These are phyloP conservation scores for Acropora yongei DNA, from an alignment of 64 coral and sea anemone species.

Conservation along the genomic window DNA sequence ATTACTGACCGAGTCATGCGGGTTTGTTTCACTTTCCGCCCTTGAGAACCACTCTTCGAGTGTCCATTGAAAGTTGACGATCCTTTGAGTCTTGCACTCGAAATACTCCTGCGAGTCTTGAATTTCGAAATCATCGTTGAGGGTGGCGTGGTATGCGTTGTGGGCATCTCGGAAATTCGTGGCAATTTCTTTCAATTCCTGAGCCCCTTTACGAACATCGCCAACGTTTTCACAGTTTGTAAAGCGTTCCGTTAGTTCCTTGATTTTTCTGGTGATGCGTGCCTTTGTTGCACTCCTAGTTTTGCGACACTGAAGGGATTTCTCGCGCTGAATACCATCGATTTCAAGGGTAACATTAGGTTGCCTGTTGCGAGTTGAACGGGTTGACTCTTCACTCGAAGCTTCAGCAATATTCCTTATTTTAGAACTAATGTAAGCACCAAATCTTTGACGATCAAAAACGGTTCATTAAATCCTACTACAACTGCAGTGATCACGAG, in stretches of 20 bases:
- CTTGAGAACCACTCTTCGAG: constrained; percentile 17
- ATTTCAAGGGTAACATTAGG: not conserved
- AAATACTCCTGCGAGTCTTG: constrained; percentile 9
- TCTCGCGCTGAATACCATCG: not conserved
- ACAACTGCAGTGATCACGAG: too few species aligned
- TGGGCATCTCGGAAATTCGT: not conserved
- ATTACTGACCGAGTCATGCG: not conserved
- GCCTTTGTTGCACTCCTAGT: not conserved
- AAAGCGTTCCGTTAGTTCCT: constrained; percentile 10
- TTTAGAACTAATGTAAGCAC: not conserved
- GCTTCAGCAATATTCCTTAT: not conserved
- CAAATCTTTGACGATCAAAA: not conserved
- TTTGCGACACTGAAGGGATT: not conserved
- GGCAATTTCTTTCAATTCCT: not conserved
- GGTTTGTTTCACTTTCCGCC: constrained; percentile 7
- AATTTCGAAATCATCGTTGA: constrained; percentile 9
- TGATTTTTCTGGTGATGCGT: constrained; percentile 18
- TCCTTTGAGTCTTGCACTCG: not conserved
- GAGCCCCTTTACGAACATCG: not conserved
- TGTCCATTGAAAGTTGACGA: constrained; percentile 23
- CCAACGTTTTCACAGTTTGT: not conserved
- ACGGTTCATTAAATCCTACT: too few species aligned
- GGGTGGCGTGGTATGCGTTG: constrained; percentile 31
- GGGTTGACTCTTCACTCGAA: not conserved
- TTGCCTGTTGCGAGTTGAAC: not conserved